Base-by-base conservation (phyloP, 2,888 invertebrate species). In the Autographa gamma region DNA sequence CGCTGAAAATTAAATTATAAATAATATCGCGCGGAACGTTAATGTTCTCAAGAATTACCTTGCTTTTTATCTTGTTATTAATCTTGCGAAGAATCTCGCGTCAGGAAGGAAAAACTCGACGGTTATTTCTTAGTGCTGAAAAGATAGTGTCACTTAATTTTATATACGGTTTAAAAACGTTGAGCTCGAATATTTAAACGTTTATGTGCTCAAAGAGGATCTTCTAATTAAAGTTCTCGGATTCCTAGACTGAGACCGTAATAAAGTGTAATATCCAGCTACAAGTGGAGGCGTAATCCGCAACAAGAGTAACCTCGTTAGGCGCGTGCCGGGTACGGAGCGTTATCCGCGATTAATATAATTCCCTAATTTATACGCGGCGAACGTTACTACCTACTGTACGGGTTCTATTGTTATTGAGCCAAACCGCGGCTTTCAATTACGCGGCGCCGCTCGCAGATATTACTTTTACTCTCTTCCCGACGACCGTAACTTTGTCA, bases 351-450 rank as follows among this genome's bases (percentile, higher is more conserved):
- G 90, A 92, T 93, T 94, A 93, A 93, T 93, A 92, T 93, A 93
- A 94, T 93, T 91, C 93, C 88, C 88, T 92, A 93, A 93, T 93
- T 93, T 93, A 93, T 93, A 92, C 88, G 88, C 91, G 88, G 85
- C 84, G 84, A 89, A 87, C 88, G 88, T 86, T 85, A 85, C 81
- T 83, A 48, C 48, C 48, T 16, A 43, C 43, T 43, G 81, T 73
- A 75, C 82, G 78, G 71, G 73, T 80, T 77, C 85, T 77, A 86
- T 87, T 90, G 90, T 92, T 92, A 90, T 91, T 90, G 91, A 89
- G 85, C 87, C 82, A 87, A 91, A 90, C 91, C 90, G 87, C 91
- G 89, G 86, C 89, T 90, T 91, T 91, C 91, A 93, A 92, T 93
- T 93, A 92, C 86, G 83, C 83, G 77, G 81, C 85, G 79, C 82